phyloP scores from a whole-genome alignment of 2,113 vertebrate species.

The Sorex araneus region DNA sequence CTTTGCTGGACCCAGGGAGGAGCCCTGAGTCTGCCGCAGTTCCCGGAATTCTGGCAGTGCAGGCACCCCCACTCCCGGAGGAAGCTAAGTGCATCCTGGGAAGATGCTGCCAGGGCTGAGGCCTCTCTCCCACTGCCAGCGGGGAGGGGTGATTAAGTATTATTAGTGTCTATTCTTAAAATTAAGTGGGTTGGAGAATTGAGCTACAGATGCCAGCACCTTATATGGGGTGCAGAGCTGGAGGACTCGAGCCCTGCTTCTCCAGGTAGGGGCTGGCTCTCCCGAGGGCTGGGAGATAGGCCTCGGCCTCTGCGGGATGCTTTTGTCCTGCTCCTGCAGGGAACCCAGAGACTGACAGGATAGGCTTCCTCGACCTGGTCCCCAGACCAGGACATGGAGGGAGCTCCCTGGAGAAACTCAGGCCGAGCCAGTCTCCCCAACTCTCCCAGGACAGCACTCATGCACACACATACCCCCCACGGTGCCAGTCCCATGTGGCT shows the following conservation, averaged over 20 bases:
- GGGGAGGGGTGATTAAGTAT: constrained; percentile 84
- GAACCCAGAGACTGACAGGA: not conserved
- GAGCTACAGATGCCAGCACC: constrained; percentile 81
- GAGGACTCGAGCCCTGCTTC: constrained; percentile 7
- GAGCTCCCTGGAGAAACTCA: not conserved
- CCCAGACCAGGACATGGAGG: not conserved
- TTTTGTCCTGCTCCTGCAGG: not conserved
- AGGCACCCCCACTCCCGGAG: not conserved
- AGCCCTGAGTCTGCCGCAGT: not conserved
- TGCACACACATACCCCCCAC: not conserved
- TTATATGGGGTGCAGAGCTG: constrained; percentile 52
- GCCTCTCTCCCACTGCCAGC: constrained; percentile 60
- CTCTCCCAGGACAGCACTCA: not conserved
- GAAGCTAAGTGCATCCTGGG: not conserved
- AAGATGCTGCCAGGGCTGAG: not conserved
- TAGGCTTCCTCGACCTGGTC: not conserved
- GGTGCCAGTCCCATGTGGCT: not conserved
- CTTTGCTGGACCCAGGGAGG: not conserved
- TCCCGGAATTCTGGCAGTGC: not conserved
- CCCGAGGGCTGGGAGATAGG: not conserved
- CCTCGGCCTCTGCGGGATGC: not conserved
- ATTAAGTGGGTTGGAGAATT: constrained; percentile 84
- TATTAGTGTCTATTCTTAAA: constrained; percentile 89
- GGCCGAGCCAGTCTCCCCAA: not conserved
- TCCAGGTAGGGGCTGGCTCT: not conserved